Evolutionary conservation across 2,797 vertebrate species (phyloP).

Genomic region (Gobionotothen gibberifrons): DNA sequence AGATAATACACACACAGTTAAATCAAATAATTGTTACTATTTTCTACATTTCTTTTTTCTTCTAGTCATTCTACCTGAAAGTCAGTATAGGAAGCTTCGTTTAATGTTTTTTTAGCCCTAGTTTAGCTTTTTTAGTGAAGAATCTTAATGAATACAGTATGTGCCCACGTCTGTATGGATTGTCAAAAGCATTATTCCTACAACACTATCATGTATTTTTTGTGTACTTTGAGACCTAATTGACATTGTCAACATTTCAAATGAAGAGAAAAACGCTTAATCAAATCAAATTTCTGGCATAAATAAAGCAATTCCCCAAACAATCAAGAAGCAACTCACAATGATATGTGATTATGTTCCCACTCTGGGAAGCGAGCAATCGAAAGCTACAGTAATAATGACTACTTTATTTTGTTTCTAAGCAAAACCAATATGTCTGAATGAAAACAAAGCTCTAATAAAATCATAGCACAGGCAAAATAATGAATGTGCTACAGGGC

Average conservation of each 20-base stretch:
- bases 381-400: constrained; percentile 62
- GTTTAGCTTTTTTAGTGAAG: neutral
- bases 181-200: constrained; percentile 1
- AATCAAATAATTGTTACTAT: no score
- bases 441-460: constrained; percentile 52
- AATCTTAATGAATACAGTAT: neutral
- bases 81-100: neutral
- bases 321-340: constrained; percentile 57
- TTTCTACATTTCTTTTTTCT: no score
- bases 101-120: neutral
- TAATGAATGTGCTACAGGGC: constrained; percentile 26
- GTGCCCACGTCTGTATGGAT: neutral
- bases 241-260: constrained; percentile 19
- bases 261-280: neutral
- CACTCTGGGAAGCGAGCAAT: constrained; percentile 50
- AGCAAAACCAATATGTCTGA: constrained; percentile 55
- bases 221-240: constrained; percentile 6
- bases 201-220: constrained; percentile 13
- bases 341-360: constrained; percentile 52
- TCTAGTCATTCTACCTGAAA: no score
- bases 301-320: constrained; percentile 57
- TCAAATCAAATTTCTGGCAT: constrained; percentile 43
- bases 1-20: no score
- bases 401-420: constrained; percentile 52
- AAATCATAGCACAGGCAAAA: constrained; percentile 42